phyloP scores from a whole-genome alignment of 92 coral and sea anemone genomes.

The Blastomussa wellsi region DNA sequence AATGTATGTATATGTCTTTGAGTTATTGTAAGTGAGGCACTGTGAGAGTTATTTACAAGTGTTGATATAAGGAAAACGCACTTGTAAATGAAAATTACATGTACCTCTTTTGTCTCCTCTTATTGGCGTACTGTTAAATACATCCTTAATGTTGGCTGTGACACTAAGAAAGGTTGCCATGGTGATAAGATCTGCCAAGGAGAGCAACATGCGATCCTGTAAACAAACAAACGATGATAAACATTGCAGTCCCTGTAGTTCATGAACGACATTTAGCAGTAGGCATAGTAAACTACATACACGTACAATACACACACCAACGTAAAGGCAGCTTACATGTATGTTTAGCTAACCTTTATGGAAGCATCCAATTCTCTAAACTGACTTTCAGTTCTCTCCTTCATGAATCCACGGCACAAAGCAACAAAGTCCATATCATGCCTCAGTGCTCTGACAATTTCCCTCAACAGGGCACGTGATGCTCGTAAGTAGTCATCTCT shows the following conservation, averaged over 20 bases:
- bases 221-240: conserved; percentile 4
- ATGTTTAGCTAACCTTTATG: conserved; percentile 66
- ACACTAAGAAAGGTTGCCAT: conserved; percentile 84
- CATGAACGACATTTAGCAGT: not conserved
- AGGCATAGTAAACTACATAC: no score
- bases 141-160: conserved; percentile 84
- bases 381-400: conserved; percentile 86
- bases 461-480: conserved; percentile 89
- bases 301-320: not conserved
- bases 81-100: no score
- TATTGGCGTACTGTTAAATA: conserved; percentile 64
- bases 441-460: conserved; percentile 86
- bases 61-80: no score
- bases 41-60: no score
- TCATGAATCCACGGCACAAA: conserved; percentile 94
- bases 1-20: no score
- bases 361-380: conserved; percentile 84
- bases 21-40: no score
- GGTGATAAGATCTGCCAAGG: conserved; percentile 85
- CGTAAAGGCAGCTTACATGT: not conserved
- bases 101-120: conserved; percentile 84
- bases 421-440: conserved; percentile 93
- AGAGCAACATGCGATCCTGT: conserved; percentile 87
- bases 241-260: not conserved
- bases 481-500: conserved; percentile 98